A percentile compares a stretch with the other conserved stretches of the same genome.
Conservation (phyloP, 2,113 vertebrate species). For the Synchiropus splendidus region DNA sequence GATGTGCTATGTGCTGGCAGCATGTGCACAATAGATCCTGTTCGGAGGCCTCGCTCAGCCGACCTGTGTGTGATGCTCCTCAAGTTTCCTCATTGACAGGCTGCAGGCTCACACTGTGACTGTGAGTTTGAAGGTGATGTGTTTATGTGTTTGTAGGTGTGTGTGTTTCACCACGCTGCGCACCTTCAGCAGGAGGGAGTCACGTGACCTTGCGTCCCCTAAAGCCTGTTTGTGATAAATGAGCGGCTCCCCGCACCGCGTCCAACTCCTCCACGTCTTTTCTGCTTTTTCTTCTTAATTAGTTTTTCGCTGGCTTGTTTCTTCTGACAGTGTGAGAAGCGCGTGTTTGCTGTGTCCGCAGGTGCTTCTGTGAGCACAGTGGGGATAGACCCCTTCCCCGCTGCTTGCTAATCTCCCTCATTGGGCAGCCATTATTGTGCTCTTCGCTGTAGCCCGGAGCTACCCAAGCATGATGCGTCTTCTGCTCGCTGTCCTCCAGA, state of each 20-base stretch:
- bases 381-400: constrained; percentile 26
- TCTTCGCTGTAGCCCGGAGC: constrained; percentile 40
- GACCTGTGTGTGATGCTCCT: constrained; percentile 9
- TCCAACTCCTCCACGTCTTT: constrained; percentile 23
- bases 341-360: neutral
- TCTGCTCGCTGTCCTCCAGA: constrained; percentile 10
- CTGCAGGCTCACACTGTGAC: constrained; percentile 14
- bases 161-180: constrained; percentile 15
- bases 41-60: constrained; percentile 18
- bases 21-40: constrained; percentile 8
- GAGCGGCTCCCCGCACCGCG: constrained; percentile 15
- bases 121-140: neutral
- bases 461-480: constrained; percentile 26
- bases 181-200: no score
- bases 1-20: constrained; percentile 23
- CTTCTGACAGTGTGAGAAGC: constrained; percentile 21
- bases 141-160: constrained; percentile 13
- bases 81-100: constrained; percentile 45
- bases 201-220: constrained; percentile 23
- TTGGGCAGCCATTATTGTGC: constrained; percentile 39
- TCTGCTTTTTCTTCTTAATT: constrained; percentile 21
- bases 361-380: constrained; percentile 3
- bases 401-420: constrained; percentile 44
- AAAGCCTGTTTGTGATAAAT: constrained; percentile 33
- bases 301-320: constrained; percentile 16